A percentile compares a stretch with the other conserved stretches of the same genome.
These are phyloP conservation scores for Cremastinae sp. DNA, from an alignment of 2,888 invertebrate genomes.

Conservation along the genomic window DNA sequence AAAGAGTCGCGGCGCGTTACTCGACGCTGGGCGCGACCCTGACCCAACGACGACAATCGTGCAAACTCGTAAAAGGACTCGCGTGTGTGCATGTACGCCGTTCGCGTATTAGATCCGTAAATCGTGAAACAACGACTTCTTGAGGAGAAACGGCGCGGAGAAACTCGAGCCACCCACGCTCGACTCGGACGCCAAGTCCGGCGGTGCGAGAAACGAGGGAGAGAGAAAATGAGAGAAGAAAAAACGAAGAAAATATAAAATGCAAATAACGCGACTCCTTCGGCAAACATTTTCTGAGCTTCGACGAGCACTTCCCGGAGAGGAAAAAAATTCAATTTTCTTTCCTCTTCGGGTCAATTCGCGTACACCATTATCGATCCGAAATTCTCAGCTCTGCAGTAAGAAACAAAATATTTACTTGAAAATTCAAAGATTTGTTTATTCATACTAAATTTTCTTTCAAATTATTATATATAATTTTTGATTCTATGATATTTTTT, in stretches of 20 bases:
- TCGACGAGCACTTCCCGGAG: too few species aligned
- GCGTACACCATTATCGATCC: too few species aligned
- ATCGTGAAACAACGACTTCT: conserved; percentile 45
- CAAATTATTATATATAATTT: too few species aligned
- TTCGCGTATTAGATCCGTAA: conserved; percentile 27
- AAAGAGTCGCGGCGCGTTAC: conserved; percentile 56
- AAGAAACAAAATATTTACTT: too few species aligned
- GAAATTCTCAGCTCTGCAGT: too few species aligned
- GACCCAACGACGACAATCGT: conserved; percentile 67
- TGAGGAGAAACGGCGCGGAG: conserved; percentile 5
- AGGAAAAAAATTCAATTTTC: not conserved
- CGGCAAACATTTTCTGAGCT: conserved; percentile 2
- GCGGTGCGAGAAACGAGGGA: too few species aligned
- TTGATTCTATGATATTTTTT: too few species aligned
- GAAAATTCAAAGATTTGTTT: too few species aligned
- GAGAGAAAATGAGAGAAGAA: not conserved
- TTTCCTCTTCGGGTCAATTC: too few species aligned
- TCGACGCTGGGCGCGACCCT: conserved; percentile 66
- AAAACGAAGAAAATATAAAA: conserved; percentile 3
- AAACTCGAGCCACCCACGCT: conserved; percentile 57
- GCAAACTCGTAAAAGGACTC: conserved; percentile 68
- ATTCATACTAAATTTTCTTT: too few species aligned
- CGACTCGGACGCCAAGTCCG: too few species aligned
- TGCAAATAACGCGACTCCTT: not conserved
- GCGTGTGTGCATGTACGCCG: not conserved